A percentile compares a stretch with the other conserved stretches of the same genome.
Conservation (phyloP, 2,797 vertebrate species). For the Xenentodon cancila region DNA sequence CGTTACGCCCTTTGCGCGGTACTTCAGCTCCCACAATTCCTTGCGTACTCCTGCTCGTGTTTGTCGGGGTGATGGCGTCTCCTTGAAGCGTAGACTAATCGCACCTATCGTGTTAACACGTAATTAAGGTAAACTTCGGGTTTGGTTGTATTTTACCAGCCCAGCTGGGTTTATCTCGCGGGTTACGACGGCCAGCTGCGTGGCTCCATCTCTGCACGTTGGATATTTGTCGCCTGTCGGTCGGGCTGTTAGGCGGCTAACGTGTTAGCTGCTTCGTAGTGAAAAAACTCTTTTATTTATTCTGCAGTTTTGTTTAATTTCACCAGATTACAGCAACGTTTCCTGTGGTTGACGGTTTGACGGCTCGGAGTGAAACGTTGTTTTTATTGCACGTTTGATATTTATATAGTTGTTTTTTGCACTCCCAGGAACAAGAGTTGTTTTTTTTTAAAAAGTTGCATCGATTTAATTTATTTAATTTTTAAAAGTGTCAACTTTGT, state of each 20-base stretch:
- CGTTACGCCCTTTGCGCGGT: accelerated
- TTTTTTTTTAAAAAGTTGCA: too few relatives aligned
- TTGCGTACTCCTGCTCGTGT: slow-evolving; percentile 22
- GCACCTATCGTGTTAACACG: slow-evolving; percentile 65
- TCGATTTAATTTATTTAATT: too few relatives aligned
- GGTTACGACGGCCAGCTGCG: accelerated
- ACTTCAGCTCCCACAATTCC: slow-evolving; percentile 73
- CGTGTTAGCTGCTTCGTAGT: background rate
- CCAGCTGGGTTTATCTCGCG: accelerated
- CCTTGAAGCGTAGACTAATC: slow-evolving; percentile 70
- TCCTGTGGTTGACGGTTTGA: too few relatives aligned
- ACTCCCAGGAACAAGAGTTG: too few relatives aligned
- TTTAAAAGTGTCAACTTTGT: too few relatives aligned
- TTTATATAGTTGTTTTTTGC: too few relatives aligned
- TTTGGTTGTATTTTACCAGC: background rate
- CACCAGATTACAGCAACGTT: too few relatives aligned
- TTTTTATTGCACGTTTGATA: too few relatives aligned
- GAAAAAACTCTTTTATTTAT: background rate
- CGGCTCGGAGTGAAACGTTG: too few relatives aligned
- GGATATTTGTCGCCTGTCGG: slow-evolving; percentile 10
- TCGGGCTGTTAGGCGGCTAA: slow-evolving; percentile 42
- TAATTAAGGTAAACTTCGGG: slow-evolving; percentile 41
- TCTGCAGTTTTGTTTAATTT: background rate
- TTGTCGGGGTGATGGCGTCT: slow-evolving; percentile 68
- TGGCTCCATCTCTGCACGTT: background rate